Percentiles rank a stretch among this genome's conserved stretches.
These are phyloP conservation scores for Megastigmus dorsalis DNA, from an alignment of 2,888 invertebrate genomes.

Conservation along the genomic window DNA sequence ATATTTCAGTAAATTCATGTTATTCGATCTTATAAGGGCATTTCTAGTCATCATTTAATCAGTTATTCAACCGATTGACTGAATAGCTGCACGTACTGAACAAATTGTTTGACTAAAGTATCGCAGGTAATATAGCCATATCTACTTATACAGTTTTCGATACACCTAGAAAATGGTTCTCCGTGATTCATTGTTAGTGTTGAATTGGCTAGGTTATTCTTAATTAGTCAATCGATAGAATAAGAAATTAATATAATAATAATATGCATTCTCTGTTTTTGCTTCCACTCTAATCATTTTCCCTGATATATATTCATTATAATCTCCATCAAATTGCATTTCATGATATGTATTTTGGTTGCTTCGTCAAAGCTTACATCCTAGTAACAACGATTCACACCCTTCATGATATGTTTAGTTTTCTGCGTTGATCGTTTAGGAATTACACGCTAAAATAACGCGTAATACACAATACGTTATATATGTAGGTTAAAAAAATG, in stretches of 20 bases:
- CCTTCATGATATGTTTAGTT: constrained; percentile 71
- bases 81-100: too few relatives aligned
- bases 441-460: constrained; percentile 27
- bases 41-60: constrained; percentile 34
- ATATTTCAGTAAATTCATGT: constrained; percentile 32
- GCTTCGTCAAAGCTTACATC: constrained; percentile 50
- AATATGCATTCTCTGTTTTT: constrained; percentile 7
- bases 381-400: constrained; percentile 61
- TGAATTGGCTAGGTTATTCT: background rate
- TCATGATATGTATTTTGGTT: constrained; percentile 42
- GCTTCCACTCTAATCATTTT: background rate
- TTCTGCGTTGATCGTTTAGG: constrained; percentile 56
- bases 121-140: too few relatives aligned
- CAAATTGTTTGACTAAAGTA: too few relatives aligned
- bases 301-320: background rate
- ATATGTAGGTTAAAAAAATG: constrained; percentile 40
- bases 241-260: constrained; percentile 31
- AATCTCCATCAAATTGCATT: constrained; percentile 9
- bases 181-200: too few relatives aligned
- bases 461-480: constrained; percentile 17
- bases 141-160: too few relatives aligned
- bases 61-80: constrained; percentile 26
- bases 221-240: constrained; percentile 25
- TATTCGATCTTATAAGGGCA: constrained; percentile 29
- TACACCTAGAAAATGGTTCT: too few relatives aligned